Base-by-base conservation (phyloP, 2,113 vertebrate genomes). In the Jacana jacana region DNA sequence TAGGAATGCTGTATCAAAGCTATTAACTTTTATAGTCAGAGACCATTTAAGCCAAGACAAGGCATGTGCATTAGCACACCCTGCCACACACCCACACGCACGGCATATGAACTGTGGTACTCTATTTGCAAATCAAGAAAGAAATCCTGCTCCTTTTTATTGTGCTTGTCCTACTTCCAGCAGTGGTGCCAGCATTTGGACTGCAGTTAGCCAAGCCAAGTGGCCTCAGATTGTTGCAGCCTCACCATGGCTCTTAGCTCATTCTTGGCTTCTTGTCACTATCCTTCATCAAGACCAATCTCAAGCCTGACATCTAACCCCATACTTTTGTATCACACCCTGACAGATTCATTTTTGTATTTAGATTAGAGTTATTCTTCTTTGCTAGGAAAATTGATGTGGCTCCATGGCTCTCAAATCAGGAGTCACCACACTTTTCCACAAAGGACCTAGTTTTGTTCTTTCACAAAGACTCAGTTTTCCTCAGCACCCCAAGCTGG, bases 1-100 rank as follows among this genome's bases (percentile, higher is more conserved):
- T 95, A 96, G 80, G 55, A 95, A 78, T 93, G 75, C 73, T 93
- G 87, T 80, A 81, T 95, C 93, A 95, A 94, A 96, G 48, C 87
- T 86, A 93, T 81, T 96, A 95, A 89, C 90, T 97, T 97, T 89
- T 95, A 95, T 91, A 86, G 75, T 89, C 81, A 84, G 88, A 94
- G 84, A 95, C 64, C 63, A 49, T 90, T 95, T 91, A 96, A 97
- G 46, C 66, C 86, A 94, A 51, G 73, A 57, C 81, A 82, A 95
- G 72, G 35, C 60, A 69, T 71, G n/a, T 81, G 96, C 68, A 68
- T 82, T 70, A 72, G 71, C 79, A 81, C 64, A 83, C 25, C 5
- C 60, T 76, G 85, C 60, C 40, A 60, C 5, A 5, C 28, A 58
- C 79, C 63, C 0, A 0, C 51, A 81, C 55, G 46, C 20, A 35